Evolutionary conservation across 1,140 invertebrate species (phyloP), one percentile per base, ranked within the genome.

Genomic region (Cyclina sinensis): DNA sequence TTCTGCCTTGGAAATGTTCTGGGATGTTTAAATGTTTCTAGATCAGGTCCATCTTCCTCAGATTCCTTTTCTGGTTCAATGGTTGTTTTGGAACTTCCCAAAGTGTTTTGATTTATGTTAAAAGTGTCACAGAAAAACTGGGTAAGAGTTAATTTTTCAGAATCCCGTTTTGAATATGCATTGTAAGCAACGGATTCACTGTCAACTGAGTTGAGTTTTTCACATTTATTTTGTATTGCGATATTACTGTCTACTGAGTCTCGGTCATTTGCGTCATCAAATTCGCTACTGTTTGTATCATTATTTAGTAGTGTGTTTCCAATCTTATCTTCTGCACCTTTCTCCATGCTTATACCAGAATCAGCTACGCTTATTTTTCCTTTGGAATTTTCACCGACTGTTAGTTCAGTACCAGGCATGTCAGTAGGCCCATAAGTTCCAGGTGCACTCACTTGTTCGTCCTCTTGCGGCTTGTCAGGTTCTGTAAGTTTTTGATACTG

Each of bases 321-420:
- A 21, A 54, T 3, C 39, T 54, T 78, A 16, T 78, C 74, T 1
- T 78, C 48, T 5, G 16, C 18, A 16, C 74, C 46, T 78, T 78
- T 81, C 30, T 81, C 79, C 48, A 81, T 21, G 16, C 35, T 32
- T 39, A 86, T 86, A 12, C 84, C 84, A 30, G 84, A 86, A 57
- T 86, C 84, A 30, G 84, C 84, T 9, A 62, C 54, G 46, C 84
- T 86, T 0, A 78, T 39, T 37, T 86, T 86, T 11, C 82, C 51
- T 11, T 73, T 24, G 32, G 24, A 14, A 39, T 46, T 21, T 9
- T 57, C 78, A 51, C 32, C 7, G n/a, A 78, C 73, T 37, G 18
- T 65, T n/a, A 59, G 46, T 35, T 54, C n/a, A 21, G n/a, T 37
- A 0, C 24, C 24, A 57, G 43, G 14, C 21, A n/a, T 18, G 18